phyloP scores from a whole-genome alignment of 2,888 invertebrate species.

The Dyspetes luteomarginatus region DNA sequence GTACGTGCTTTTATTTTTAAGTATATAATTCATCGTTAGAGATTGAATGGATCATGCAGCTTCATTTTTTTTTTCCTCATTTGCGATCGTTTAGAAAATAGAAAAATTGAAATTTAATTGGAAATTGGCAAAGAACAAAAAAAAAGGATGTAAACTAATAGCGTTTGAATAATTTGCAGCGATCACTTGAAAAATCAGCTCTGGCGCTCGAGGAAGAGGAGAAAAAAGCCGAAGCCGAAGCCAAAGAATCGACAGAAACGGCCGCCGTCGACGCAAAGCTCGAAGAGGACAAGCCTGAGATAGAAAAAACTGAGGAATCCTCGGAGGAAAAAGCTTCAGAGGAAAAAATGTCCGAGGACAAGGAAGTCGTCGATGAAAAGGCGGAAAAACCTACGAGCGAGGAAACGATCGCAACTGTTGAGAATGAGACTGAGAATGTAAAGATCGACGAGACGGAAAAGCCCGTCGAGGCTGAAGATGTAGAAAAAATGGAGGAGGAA shows the following conservation, averaged over 20 bases:
- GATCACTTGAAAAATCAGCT: slow-evolving; percentile 78
- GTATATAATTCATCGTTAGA: slow-evolving; percentile 60
- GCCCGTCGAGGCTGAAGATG: slow-evolving; percentile 85
- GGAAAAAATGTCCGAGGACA: slow-evolving; percentile 52
- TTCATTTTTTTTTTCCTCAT: slow-evolving; percentile 30
- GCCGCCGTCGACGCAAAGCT: slow-evolving; percentile 68
- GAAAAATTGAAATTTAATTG: neutral
- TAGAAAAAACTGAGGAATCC: slow-evolving; percentile 82
- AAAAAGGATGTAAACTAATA: too few relatives aligned
- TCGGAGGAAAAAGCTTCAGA: slow-evolving; percentile 79
- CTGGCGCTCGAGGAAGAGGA: slow-evolving; percentile 76
- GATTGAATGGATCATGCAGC: slow-evolving; percentile 26
- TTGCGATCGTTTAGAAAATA: slow-evolving; percentile 51
- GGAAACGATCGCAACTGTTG: neutral
- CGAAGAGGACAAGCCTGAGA: slow-evolving; percentile 64
- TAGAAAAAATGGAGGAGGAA: slow-evolving; percentile 88
- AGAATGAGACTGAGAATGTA: slow-evolving; percentile 64
- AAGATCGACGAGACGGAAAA: slow-evolving; percentile 56
- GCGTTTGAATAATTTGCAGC: slow-evolving; percentile 67
- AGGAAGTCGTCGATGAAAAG: slow-evolving; percentile 64
- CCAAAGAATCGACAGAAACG: slow-evolving; percentile 82
- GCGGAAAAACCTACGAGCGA: slow-evolving; percentile 31
- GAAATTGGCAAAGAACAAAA: neutral
- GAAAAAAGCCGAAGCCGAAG: slow-evolving; percentile 70
- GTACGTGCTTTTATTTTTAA: slow-evolving; percentile 73